Conservation (phyloP, 2,888 invertebrate species). For the Operophtera brumata region DNA sequence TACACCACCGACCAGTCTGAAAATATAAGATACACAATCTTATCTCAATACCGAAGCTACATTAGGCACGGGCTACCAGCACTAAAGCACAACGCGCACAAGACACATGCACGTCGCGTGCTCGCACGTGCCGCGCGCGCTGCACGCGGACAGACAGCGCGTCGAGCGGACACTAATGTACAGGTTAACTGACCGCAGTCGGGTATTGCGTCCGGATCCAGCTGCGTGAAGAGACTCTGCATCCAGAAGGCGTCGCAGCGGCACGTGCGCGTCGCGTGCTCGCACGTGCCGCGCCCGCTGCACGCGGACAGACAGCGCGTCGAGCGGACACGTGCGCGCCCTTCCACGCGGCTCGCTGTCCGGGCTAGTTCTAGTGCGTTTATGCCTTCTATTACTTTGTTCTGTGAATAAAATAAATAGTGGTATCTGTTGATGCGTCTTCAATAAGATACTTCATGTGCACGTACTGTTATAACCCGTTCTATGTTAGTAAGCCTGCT, state of each 20-base stretch:
- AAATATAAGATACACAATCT: neutral
- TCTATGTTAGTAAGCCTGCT: too few relatives aligned
- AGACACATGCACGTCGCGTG: conserved; percentile 89
- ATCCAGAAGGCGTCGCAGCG: conserved; percentile 98
- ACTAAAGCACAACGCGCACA: too few relatives aligned
- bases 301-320: conserved; percentile 95
- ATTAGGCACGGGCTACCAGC: too few relatives aligned
- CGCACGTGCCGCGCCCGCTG: conserved; percentile 94
- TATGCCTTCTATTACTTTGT: conserved; percentile 52
- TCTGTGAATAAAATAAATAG: conserved; percentile 37
- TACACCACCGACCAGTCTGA: conserved; percentile 97
- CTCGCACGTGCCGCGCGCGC: conserved; percentile 94
- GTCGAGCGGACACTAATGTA: conserved; percentile 88
- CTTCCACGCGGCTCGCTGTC: conserved; percentile 75
- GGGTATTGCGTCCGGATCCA: conserved; percentile 88
- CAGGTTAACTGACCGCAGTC: conserved; percentile 85
- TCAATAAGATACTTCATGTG: too few relatives aligned
- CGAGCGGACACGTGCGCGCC: conserved; percentile 90
- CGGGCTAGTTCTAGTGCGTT: conserved; percentile 40
- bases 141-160: conserved; percentile 95
- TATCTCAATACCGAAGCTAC: too few relatives aligned
- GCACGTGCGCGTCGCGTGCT: conserved; percentile 90
- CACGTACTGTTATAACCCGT: too few relatives aligned
- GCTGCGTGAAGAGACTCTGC: conserved; percentile 89
- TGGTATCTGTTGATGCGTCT: too few relatives aligned